Evolutionary conservation across 1,140 invertebrate species (phyloP), one percentile per base, ranked within the genome.

Genomic region (Chymomyza costata): DNA sequence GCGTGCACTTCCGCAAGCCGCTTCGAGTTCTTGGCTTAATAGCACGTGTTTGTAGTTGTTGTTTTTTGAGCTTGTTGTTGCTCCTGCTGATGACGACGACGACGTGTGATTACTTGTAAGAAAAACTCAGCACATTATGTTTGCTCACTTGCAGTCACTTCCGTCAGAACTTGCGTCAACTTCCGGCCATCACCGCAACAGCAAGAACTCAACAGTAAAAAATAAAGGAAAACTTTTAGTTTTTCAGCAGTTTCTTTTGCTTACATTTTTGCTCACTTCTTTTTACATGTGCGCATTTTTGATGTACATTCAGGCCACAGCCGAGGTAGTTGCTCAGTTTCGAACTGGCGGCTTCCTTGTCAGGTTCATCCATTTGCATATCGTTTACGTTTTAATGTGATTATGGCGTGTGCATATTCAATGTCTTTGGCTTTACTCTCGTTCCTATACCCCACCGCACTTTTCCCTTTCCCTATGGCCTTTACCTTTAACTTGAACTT

Each of bases 321-420:
- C 32, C 32, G 8, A 34, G 3, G 32, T 14, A 21, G 37, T 6
- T 31, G 11, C 34, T 41, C 41, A 19, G 15, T 45, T 17, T 30
- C 34, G 39, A n/a, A 38, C 56, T 31, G 57, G 16, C 25, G 41
- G 39, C 70, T 80, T 73, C 67, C 73, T 58, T 68, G 73, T 71
- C 73, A 78, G 73, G n/a, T 71, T 63, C 58, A 65, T 80, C 73
- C 73, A 80, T 80, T 80, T 80, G 74, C 73, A 80, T 80, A 80
- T 80, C 73, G 73, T 81, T 80, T 81, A 80, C 73, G 68, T 46
- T 80, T 80, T 81, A 80, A 80, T 80, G 73, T 80, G 73, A 80
- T 80, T 80, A 80, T 80, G 74, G 73, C 73, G 64, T 80, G 73
- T 80, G 73, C 73, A 80, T 80, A 73, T 68, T 73, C 48, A 65